Base-by-base conservation (phyloP, 2,113 vertebrate genomes). In the Hiodon alosoides region DNA sequence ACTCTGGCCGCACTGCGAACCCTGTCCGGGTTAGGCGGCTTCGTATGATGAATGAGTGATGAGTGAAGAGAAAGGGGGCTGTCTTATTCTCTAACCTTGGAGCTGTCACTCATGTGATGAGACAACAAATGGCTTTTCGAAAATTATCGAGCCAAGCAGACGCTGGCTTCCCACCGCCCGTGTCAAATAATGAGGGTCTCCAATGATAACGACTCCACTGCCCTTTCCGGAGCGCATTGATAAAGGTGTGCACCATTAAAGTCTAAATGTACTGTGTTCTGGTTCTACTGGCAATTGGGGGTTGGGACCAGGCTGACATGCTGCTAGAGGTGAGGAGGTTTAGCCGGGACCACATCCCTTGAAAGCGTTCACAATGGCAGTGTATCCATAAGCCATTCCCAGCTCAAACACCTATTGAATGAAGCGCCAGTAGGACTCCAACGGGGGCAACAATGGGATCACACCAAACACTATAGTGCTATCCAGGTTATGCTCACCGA, bases 11-110 rank as follows among this genome's bases (percentile, higher is more conserved):
- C 59, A 46, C 48, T 16, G 17, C 7, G 11, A 31, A 47, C 10
- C 31, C 58, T 54, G 71, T 57, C 70, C 46, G 65, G 68, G 71
- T 69, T 70, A 59, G 66, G 52, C 71, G 66, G 67, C 59, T n/a
- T 80, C 72, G 62, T 72, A 72, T 76, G 71, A 76, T 72, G 76
- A 74, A 67, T 75, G 73, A 75, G 51, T 67, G 54, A 75, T 50
- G 65, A 59, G 51, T 50, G 65, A 68, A 59, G 65, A 67, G 73
- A 31, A 31, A 61, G 74, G 69, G 73, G 67, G 51, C 48, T 54
- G 52, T 70, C 67, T 58, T 76, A 71, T 69, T 74, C 60, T 17
- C 73, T 59, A 75, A 59, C 55, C 64, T 67, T 67, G 62, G 66
- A 48, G 55, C 75, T 74, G 79, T 77, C 68, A 67, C 69, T 74